Evolutionary conservation across 2,113 vertebrate species (phyloP).

Genomic region (Noctilio leporinus): DNA sequence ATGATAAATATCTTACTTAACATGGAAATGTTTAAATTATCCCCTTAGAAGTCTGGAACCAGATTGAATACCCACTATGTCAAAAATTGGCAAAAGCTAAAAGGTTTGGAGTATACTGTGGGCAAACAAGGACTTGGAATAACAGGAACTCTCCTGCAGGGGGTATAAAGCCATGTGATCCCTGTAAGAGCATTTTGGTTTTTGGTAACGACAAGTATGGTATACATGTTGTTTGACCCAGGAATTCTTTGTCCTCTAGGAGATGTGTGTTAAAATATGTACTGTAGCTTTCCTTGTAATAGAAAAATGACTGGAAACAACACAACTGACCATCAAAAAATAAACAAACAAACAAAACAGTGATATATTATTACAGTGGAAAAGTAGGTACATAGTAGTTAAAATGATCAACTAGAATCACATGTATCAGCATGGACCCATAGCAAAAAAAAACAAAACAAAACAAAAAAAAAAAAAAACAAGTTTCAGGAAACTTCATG

Average conservation of each 20-base stretch:
- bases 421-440: neutral
- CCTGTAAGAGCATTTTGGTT: neutral
- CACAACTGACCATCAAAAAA: neutral
- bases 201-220: neutral
- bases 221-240: neutral
- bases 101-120: neutral
- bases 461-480: neutral
- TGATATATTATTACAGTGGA: neutral
- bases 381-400: neutral
- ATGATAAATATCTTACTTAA: neutral
- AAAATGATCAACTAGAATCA: neutral
- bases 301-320: neutral
- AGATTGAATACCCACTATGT: neutral
- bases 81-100: neutral
- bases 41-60: neutral
- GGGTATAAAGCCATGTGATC: neutral
- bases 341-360: neutral
- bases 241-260: neutral
- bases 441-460: neutral
- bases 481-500: neutral
- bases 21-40: neutral
- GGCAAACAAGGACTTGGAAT: neutral
- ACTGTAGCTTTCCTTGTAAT: neutral
- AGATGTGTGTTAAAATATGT: neutral
- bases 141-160: neutral